phyloP scores from a whole-genome alignment of 2,113 vertebrate genomes.

The Meles meles region DNA sequence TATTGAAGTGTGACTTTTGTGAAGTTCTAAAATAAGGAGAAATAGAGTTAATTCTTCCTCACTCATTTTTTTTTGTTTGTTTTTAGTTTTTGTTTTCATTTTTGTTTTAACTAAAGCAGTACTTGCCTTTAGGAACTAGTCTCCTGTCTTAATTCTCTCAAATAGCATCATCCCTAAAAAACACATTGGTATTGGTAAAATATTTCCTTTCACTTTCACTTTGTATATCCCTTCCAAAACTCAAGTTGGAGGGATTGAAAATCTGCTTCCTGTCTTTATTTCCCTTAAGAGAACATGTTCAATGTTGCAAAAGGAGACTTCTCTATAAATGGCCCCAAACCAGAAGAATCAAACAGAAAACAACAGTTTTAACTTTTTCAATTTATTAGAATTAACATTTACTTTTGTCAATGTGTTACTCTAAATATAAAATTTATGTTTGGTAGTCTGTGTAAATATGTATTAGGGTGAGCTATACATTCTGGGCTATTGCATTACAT shows the following conservation, averaged over 20 bases:
- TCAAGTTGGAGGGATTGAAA: background rate
- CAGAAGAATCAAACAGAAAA: background rate
- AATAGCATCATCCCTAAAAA: background rate
- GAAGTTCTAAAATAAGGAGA: background rate
- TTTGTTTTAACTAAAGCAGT: background rate
- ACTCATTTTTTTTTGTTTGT: background rate
- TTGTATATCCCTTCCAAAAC: background rate
- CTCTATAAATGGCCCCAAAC: background rate
- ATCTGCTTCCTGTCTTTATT: background rate
- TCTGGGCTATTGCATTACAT: background rate
- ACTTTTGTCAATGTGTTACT: background rate
- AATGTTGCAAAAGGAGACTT: background rate
- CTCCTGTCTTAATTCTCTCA: background rate
- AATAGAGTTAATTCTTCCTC: background rate
- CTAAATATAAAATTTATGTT: background rate
- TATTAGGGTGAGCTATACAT: background rate
- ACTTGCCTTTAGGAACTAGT: background rate
- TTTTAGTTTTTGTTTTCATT: too few species aligned
- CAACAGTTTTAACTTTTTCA: background rate
- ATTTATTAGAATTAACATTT: background rate
- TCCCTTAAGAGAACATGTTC: background rate
- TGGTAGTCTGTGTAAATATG: background rate
- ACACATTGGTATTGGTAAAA: too few species aligned
- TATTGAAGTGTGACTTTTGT: background rate
- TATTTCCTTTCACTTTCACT: background rate